A percentile compares a stretch with the other conserved stretches of the same genome.
Evolutionary conservation across 1,140 invertebrate genomes (phyloP).

Genomic region (Aphis gossypii): DNA sequence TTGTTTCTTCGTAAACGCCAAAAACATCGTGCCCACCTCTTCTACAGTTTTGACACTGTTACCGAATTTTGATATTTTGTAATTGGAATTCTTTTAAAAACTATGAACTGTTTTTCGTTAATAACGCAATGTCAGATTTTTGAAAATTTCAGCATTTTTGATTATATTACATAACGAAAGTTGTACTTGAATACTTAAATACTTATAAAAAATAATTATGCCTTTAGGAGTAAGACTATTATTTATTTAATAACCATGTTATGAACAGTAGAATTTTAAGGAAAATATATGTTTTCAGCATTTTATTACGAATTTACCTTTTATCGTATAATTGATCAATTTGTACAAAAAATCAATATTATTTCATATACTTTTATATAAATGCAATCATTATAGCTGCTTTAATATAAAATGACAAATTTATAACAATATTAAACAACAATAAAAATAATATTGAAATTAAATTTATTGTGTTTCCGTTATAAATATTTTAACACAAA

Average conservation of each 20-base stretch:
- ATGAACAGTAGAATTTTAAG: neutral
- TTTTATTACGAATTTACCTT: neutral
- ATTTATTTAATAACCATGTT: conserved; percentile 12
- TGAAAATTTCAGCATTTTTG: neutral
- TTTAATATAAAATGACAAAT: no score
- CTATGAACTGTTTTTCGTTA: neutral
- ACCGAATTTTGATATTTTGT: conserved; percentile 42
- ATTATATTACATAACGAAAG: neutral
- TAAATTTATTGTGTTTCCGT: no score
- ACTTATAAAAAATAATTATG: conserved; percentile 34
- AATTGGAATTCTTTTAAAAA: conserved; percentile 35
- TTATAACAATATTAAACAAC: no score
- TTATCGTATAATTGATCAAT: neutral
- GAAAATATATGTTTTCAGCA: neutral
- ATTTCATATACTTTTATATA: neutral
- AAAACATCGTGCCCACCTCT: neutral
- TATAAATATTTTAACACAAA: no score
- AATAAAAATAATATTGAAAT: no score
- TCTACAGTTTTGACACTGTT: conserved; percentile 36
- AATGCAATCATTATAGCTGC: no score
- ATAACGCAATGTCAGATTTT: conserved; percentile 33
- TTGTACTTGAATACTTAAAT: neutral
- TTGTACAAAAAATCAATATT: neutral
- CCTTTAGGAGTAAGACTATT: neutral
- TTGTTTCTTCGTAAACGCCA: neutral